Evolutionary conservation across 2,797 vertebrate genomes (phyloP).

Genomic region (Nasua narica): DNA sequence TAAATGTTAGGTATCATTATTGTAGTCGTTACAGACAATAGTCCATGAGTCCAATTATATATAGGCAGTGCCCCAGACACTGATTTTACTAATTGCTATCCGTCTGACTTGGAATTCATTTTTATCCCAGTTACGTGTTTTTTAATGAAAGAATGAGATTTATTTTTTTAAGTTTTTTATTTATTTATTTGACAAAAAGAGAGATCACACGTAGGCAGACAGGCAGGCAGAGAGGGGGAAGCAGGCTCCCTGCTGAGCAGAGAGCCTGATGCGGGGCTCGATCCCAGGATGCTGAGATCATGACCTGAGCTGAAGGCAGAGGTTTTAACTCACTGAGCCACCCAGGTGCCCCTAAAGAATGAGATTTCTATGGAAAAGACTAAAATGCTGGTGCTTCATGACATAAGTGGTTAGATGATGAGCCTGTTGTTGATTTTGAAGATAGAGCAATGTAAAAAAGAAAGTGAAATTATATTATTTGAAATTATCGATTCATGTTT

Average conservation of each 20-base stretch:
- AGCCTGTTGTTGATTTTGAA: conserved; percentile 33
- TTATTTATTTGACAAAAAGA: no score
- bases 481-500: background rate
- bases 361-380: conserved; percentile 33
- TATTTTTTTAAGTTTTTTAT: background rate
- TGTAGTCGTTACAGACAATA: conserved; percentile 43
- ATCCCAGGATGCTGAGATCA: no score
- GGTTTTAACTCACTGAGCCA: no score
- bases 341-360: background rate
- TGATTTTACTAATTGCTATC: conserved; percentile 63
- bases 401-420: conserved; percentile 22
- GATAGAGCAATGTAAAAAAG: conserved; percentile 8
- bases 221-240: no score
- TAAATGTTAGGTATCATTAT: conserved; percentile 25
- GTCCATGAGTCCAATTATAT: conserved; percentile 52
- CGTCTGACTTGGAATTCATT: conserved; percentile 63
- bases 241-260: no score
- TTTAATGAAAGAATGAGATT: conserved; percentile 46
- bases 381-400: background rate
- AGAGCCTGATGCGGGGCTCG: no score
- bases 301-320: no score
- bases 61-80: conserved; percentile 52
- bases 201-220: no score
- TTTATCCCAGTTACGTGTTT: conserved; percentile 42
- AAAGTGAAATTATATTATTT: background rate